Conservation (phyloP, 2,113 vertebrate genomes). For the Macquaria australasica region DNA sequence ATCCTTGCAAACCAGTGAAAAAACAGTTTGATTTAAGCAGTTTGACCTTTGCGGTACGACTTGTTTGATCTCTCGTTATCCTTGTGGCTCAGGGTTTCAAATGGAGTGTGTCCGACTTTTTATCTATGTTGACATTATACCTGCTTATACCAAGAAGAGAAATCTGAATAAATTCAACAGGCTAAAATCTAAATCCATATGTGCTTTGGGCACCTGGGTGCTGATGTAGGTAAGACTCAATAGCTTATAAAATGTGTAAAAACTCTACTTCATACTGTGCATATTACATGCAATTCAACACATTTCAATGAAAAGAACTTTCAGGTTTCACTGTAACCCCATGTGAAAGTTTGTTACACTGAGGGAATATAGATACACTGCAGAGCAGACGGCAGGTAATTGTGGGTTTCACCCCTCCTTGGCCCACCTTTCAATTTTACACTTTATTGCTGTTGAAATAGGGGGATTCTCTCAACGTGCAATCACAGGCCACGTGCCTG, state of each 20-base stretch:
- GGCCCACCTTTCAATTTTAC: constrained; percentile 72
- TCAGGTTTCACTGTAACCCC: neutral
- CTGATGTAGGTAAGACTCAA: neutral
- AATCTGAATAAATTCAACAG: neutral
- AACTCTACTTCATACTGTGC: neutral
- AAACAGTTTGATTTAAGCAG: neutral
- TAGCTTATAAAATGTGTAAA: neutral
- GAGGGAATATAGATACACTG: neutral
- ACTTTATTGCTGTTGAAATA: constrained; percentile 73
- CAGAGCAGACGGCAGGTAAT: constrained; percentile 60
- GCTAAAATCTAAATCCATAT: neutral
- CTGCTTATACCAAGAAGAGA: neutral
- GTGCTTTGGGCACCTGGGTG: neutral
- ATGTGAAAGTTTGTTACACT: neutral
- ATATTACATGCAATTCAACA: neutral
- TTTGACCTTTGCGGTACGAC: neutral
- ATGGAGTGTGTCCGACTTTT: neutral
- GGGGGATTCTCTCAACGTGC: constrained; percentile 66
- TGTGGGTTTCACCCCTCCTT: constrained; percentile 56
- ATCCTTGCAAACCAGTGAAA: neutral
- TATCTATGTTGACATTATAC: neutral
- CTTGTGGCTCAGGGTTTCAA: neutral
- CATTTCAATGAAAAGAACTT: neutral
- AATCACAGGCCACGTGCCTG: constrained; percentile 69
- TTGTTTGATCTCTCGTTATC: neutral